Conservation (phyloP, 2,888 invertebrate genomes). For the Standfussiana lucernea region DNA sequence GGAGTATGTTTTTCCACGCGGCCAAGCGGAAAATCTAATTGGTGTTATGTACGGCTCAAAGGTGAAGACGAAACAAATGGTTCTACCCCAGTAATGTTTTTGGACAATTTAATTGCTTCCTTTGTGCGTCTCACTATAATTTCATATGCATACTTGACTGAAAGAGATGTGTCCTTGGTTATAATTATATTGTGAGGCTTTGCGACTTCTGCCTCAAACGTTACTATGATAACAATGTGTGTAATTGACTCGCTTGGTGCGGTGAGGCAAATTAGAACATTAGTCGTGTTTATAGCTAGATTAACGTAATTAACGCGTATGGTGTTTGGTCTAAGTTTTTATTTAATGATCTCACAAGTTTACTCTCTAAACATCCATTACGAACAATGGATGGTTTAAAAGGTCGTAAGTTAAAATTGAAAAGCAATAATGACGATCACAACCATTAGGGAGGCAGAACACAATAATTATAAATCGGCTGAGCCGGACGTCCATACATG, state of each 20-base stretch:
- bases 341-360: neutral
- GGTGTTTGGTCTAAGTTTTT: neutral
- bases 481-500: constrained; percentile 3
- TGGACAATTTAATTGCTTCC: constrained; percentile 76
- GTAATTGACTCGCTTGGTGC: constrained; percentile 11
- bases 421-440: constrained; percentile 68
- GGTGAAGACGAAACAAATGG: constrained; percentile 74
- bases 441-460: constrained; percentile 62
- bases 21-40: constrained; percentile 84
- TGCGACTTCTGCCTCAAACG: constrained; percentile 50
- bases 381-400: constrained; percentile 1
- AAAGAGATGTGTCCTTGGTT: constrained; percentile 59
- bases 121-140: constrained; percentile 70
- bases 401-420: constrained; percentile 23
- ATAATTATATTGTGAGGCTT: constrained; percentile 63
- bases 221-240: constrained; percentile 36
- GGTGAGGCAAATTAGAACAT: constrained; percentile 5
- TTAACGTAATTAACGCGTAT: neutral
- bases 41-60: constrained; percentile 74
- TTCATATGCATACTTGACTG: constrained; percentile 66
- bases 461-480: constrained; percentile 35
- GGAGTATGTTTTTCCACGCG: constrained; percentile 79
- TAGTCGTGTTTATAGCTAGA: neutral
- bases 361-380: neutral
- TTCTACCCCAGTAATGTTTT: constrained; percentile 72